These are phyloP conservation scores for Camponotus pennsylvanicus DNA, from an alignment of 1,140 invertebrate species.

Conservation along the genomic window DNA sequence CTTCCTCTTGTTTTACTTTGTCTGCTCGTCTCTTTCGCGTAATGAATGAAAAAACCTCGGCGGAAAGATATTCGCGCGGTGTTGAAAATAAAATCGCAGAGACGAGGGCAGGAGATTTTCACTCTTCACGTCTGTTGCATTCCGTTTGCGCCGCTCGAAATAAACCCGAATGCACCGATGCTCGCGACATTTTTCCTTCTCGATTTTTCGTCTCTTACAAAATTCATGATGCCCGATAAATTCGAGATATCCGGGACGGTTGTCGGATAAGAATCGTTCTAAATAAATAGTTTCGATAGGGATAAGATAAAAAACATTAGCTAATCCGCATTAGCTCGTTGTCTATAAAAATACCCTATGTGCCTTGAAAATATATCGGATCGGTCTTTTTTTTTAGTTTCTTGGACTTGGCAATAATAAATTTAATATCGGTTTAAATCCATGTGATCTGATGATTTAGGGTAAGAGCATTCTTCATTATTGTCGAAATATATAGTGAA, in stretches of 20 bases:
- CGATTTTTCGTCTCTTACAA: background rate
- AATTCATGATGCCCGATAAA: background rate
- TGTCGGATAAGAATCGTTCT: background rate
- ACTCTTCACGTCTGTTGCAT: constrained; percentile 19
- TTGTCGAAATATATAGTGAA: constrained; percentile 9
- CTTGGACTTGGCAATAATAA: background rate
- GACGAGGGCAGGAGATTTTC: constrained; percentile 6
- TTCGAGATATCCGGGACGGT: constrained; percentile 2
- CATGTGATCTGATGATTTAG: constrained; percentile 25
- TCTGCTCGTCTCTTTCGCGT: background rate
- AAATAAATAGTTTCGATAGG: background rate
- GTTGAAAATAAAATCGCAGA: constrained; percentile 48
- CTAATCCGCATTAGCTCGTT: background rate
- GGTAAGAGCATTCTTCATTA: background rate
- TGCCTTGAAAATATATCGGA: constrained; percentile 6
- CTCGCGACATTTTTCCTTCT: background rate
- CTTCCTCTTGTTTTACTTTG: background rate
- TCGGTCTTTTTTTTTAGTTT: constrained; percentile 23
- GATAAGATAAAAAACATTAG: constrained; percentile 14
- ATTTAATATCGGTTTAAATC: constrained; percentile 60
- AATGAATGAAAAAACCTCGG: background rate
- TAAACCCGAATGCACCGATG: constrained; percentile 21
- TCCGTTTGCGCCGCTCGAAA: constrained; percentile 4
- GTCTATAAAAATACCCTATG: background rate
- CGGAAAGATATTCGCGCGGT: constrained; percentile 27